A percentile compares a stretch with the other conserved stretches of the same genome.
phyloP scores from a whole-genome alignment of 2,888 invertebrate species.

The Tyria jacobaeae region DNA sequence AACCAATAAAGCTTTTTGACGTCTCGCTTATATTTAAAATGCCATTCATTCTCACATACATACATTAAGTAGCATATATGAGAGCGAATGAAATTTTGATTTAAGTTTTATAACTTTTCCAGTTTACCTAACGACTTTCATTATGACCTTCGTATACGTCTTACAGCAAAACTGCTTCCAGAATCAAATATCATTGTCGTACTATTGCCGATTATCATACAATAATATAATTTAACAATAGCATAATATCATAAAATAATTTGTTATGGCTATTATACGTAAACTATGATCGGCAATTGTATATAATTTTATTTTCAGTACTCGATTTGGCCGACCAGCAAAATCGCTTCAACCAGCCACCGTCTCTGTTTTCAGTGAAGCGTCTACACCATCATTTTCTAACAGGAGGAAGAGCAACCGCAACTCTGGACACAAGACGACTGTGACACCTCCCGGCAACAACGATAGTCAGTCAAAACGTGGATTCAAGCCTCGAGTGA shows the following conservation, averaged over 20 bases:
- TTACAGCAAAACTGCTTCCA: background rate
- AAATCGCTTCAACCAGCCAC: conserved; percentile 88
- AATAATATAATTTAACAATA: conserved; percentile 28
- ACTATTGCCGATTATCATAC: conserved; percentile 55
- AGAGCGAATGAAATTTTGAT: background rate
- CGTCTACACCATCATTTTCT: conserved; percentile 79
- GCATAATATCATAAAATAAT: conserved; percentile 4
- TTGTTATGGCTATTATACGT: background rate
- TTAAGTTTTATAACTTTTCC: background rate
- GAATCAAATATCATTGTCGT: conserved; percentile 27
- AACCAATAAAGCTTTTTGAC: too few species aligned
- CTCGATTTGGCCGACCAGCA: conserved; percentile 78
- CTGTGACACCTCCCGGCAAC: conserved; percentile 75
- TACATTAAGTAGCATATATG: too few species aligned
- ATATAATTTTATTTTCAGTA: conserved; percentile 76
- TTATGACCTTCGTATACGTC: background rate
- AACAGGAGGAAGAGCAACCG: conserved; percentile 84
- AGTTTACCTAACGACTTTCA: background rate
- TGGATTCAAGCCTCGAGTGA: conserved; percentile 90
- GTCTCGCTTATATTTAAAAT: too few species aligned
- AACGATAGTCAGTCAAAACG: conserved; percentile 83
- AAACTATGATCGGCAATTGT: conserved; percentile 45
- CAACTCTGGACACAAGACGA: conserved; percentile 77
- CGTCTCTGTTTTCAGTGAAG: conserved; percentile 89
- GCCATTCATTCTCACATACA: too few species aligned